A percentile compares a stretch with the other conserved stretches of the same genome.
Evolutionary conservation across 2,797 vertebrate genomes (phyloP).

Genomic region (Xerus rutilus): DNA sequence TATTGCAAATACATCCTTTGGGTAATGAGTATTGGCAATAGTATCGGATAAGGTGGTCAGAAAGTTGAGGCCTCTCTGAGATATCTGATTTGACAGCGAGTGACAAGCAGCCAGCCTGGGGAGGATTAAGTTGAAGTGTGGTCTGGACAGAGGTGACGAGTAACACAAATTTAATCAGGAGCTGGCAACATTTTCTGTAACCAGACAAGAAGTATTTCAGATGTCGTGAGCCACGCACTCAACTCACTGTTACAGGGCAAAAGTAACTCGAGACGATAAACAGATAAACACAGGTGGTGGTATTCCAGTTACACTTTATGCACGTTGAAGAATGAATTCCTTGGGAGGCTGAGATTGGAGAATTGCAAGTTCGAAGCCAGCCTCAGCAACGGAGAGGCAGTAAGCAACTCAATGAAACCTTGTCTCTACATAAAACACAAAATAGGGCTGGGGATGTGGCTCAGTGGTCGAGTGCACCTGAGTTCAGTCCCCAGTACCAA

Average conservation of each 20-base stretch:
- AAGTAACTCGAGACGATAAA: neutral
- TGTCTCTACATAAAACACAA: too few species aligned
- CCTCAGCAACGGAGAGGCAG: too few species aligned
- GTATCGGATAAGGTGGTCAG: neutral
- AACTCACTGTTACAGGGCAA: neutral
- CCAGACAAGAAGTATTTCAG: neutral
- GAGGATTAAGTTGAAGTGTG: neutral
- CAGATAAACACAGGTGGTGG: neutral
- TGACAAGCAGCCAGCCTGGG: neutral
- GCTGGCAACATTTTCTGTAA: neutral
- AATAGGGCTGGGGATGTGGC: too few species aligned
- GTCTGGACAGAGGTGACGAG: neutral
- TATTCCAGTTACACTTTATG: conserved; percentile 26
- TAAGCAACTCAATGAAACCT: too few species aligned
- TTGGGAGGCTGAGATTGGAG: too few species aligned
- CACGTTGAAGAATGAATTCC: too few species aligned
- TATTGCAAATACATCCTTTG: neutral
- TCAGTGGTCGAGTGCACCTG: too few species aligned
- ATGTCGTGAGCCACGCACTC: neutral
- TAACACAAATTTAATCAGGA: neutral
- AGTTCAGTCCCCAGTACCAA: too few species aligned
- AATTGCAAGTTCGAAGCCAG: too few species aligned
- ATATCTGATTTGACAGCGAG: neutral
- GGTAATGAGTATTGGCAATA: neutral
- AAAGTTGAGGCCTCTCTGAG: neutral